Evolutionary conservation across 2,888 invertebrate genomes (phyloP).

Genomic region (Pollenia labialis): DNA sequence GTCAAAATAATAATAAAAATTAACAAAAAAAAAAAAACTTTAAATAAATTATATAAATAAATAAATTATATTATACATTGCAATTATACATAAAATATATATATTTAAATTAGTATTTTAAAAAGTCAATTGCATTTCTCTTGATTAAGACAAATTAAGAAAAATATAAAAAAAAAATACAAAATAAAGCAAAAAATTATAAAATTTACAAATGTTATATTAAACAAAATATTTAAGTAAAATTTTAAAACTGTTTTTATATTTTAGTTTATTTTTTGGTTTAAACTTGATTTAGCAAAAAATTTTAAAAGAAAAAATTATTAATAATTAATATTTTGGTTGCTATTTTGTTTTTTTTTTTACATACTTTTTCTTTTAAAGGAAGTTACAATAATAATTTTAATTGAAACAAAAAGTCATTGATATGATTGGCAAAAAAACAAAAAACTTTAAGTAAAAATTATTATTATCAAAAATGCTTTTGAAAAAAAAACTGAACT

Average conservation of each 20-base stretch:
- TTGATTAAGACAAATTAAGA: slow-evolving; percentile 69
- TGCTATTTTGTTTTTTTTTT: background rate
- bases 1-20: slow-evolving; percentile 72
- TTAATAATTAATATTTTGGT: background rate
- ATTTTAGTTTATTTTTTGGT: background rate
- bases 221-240: slow-evolving; percentile 14
- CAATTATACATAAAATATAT: slow-evolving; percentile 59
- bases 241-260: background rate
- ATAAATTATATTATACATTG: slow-evolving; percentile 62
- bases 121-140: slow-evolving; percentile 74
- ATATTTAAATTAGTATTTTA: slow-evolving; percentile 70
- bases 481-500: no score
- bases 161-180: slow-evolving; percentile 36
- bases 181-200: slow-evolving; percentile 32
- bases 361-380: no score
- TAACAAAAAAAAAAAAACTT: slow-evolving; percentile 56
- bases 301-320: background rate
- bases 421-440: no score
- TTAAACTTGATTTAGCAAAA: background rate
- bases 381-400: no score
- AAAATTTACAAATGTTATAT: slow-evolving; percentile 11
- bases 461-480: no score
- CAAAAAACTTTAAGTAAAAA: no score
- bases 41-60: slow-evolving; percentile 59
- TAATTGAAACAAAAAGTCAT: no score